Evolutionary conservation across 2,113 vertebrate genomes (phyloP).

Genomic region (Bombycilla garrulus): DNA sequence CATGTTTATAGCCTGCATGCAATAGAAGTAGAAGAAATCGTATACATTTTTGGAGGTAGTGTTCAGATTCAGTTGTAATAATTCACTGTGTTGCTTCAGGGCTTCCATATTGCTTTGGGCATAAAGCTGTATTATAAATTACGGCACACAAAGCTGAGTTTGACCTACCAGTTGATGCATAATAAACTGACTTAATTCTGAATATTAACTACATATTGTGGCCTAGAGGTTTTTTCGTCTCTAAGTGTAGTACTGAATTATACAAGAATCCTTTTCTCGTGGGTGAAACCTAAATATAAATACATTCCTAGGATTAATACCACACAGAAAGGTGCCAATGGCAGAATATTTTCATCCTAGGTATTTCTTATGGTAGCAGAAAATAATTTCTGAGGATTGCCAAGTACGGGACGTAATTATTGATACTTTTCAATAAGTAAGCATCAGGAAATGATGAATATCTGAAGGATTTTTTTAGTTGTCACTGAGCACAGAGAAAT

Average conservation of each 20-base stretch:
- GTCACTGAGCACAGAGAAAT: not conserved
- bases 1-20: slow-evolving; percentile 58
- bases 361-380: slow-evolving; percentile 56
- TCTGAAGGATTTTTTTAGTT: not conserved
- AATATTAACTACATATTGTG: slow-evolving; percentile 85
- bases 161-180: slow-evolving; percentile 93
- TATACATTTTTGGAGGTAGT: slow-evolving; percentile 58
- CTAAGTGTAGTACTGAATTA: slow-evolving; percentile 85
- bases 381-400: slow-evolving; percentile 59
- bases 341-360: slow-evolving; percentile 73
- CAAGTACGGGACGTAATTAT: slow-evolving; percentile 47
- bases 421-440: slow-evolving; percentile 41
- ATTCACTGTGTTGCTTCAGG: slow-evolving; percentile 74
- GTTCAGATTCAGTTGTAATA: slow-evolving; percentile 71
- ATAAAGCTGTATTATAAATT: slow-evolving; percentile 92
- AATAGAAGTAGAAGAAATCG: slow-evolving; percentile 26
- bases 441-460: not conserved
- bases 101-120: slow-evolving; percentile 86
- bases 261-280: slow-evolving; percentile 78
- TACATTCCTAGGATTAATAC: slow-evolving; percentile 70
- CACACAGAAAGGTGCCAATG: slow-evolving; percentile 61
- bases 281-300: slow-evolving; percentile 80
- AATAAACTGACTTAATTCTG: slow-evolving; percentile 83
- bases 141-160: slow-evolving; percentile 91
- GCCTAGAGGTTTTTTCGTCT: slow-evolving; percentile 85